phyloP scores from a whole-genome alignment of 2,797 vertebrate genomes.

The Salmo trutta region DNA sequence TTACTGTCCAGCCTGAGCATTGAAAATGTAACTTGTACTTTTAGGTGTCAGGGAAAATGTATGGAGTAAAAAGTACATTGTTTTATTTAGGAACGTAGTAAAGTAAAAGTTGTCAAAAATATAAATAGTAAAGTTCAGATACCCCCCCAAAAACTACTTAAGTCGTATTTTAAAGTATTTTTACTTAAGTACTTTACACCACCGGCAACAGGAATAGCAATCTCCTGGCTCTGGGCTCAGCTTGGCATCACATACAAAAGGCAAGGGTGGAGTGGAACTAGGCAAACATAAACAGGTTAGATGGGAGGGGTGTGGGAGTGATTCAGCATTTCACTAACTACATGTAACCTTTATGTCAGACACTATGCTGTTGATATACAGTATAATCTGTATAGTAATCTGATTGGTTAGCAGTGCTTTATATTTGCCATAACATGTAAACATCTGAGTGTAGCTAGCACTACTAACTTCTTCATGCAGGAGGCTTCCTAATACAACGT shows the following conservation, averaged over 20 bases:
- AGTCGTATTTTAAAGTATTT: too few species aligned
- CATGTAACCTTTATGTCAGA: slow-evolving; percentile 31
- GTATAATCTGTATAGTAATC: slow-evolving; percentile 46
- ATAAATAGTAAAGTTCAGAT: too few species aligned
- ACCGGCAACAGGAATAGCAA: not conserved
- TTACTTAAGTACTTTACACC: too few species aligned
- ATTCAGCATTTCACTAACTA: slow-evolving; percentile 33
- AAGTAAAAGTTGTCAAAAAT: too few species aligned
- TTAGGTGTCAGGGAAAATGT: too few species aligned
- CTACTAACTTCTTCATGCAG: slow-evolving; percentile 77
- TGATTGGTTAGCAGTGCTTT: slow-evolving; percentile 72
- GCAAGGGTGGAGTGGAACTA: not conserved
- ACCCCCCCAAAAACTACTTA: too few species aligned
- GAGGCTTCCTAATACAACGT: slow-evolving; percentile 69
- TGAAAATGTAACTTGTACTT: too few species aligned
- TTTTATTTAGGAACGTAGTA: too few species aligned
- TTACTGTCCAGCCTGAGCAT: too few species aligned
- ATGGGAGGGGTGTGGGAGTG: slow-evolving; percentile 8
- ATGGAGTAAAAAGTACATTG: too few species aligned
- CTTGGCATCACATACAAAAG: slow-evolving; percentile 27
- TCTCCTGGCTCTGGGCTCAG: slow-evolving; percentile 33
- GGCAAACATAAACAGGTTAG: not conserved
- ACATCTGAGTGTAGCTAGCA: slow-evolving; percentile 66
- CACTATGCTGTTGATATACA: slow-evolving; percentile 55
- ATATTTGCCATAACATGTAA: slow-evolving; percentile 73